A percentile compares a stretch with the other conserved stretches of the same genome.
Evolutionary conservation across 1,140 invertebrate genomes (phyloP).

Genomic region (Rhyacophila brunnea): DNA sequence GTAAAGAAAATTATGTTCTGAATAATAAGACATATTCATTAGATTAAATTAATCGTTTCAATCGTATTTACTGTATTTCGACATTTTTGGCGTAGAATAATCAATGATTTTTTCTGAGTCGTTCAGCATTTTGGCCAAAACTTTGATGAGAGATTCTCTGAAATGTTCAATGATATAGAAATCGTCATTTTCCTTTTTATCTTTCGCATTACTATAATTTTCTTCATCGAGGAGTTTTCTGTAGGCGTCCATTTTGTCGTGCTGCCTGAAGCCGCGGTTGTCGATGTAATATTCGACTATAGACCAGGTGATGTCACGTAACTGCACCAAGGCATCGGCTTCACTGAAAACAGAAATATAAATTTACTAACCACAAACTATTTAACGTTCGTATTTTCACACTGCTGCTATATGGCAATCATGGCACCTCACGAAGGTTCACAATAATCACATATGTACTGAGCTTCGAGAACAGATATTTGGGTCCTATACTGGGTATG

Average conservation of each 20-base stretch:
- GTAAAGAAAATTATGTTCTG: background rate
- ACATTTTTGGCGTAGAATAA: too few species aligned
- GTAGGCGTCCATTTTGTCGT: background rate
- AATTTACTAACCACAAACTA: slow-evolving; percentile 23
- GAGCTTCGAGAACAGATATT: too few species aligned
- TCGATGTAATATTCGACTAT: slow-evolving; percentile 55
- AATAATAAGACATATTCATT: background rate
- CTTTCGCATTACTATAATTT: background rate
- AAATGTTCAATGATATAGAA: slow-evolving; percentile 10
- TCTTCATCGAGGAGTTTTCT: background rate
- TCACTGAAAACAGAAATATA: slow-evolving; percentile 43
- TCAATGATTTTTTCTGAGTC: slow-evolving; percentile 7
- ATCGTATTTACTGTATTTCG: too few species aligned
- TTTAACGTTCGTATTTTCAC: too few species aligned
- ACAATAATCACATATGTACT: too few species aligned
- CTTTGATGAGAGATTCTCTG: slow-evolving; percentile 9
- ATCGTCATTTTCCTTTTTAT: background rate
- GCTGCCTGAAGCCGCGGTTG: slow-evolving; percentile 40
- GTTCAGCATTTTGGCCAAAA: slow-evolving; percentile 12
- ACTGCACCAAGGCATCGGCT: slow-evolving; percentile 46
- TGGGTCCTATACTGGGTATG: too few species aligned
- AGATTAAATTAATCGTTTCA: background rate
- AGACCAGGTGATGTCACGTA: slow-evolving; percentile 53
- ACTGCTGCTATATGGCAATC: too few species aligned
- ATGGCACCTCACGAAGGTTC: too few species aligned